Evolutionary conservation across 2,797 vertebrate species (phyloP), one percentile per base, ranked within the genome.

Genomic region (Myotis pilosus): DNA sequence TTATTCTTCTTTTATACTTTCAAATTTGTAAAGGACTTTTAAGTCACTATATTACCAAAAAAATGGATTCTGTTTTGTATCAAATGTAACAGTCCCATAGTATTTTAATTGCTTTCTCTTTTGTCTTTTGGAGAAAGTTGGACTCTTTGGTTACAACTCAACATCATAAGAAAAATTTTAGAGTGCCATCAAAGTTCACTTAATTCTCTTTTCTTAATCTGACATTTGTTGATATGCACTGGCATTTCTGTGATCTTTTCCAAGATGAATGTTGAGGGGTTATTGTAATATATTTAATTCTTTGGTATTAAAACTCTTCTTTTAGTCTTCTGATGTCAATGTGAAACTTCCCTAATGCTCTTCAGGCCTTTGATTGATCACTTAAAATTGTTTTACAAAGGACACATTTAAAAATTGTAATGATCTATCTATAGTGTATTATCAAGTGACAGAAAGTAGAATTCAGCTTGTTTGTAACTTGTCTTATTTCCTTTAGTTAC

Each of bases 311-410:
- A 95, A 72, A 84, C 22, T 87, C 78, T 87, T 49, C 7, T 89
- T 19, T 96, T 93, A 69, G 44, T 82, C 86, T 89, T 90, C 17
- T 91, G 1, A 17, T 91, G 9, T 91, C 82, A 64, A 33, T 60
- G 38, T 7, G 20, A 95, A 87, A 13, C 5, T 44, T 91, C 33
- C 16, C 13, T 86, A 82, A 90, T 96, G 36, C 36, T 95, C 1
- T 96, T 88, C 5, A 4, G 83, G 84, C 30, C 51, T 28, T 76
- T 49, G 60, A 64, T 96, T 13, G 93, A 0, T 96, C 91, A 16
- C n/a, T 95, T 97, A 96, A 90, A 95, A 75, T 79, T 72, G 60
- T 78, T 91, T 72, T 25, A 72, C 38, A 71, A n/a, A 47, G 49
- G 30, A 33, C 9, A 91, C 28, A 51, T 44, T 74, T 12, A 2